phyloP scores from a whole-genome alignment of 2,888 invertebrate species.

The Tortricodes alternella region DNA sequence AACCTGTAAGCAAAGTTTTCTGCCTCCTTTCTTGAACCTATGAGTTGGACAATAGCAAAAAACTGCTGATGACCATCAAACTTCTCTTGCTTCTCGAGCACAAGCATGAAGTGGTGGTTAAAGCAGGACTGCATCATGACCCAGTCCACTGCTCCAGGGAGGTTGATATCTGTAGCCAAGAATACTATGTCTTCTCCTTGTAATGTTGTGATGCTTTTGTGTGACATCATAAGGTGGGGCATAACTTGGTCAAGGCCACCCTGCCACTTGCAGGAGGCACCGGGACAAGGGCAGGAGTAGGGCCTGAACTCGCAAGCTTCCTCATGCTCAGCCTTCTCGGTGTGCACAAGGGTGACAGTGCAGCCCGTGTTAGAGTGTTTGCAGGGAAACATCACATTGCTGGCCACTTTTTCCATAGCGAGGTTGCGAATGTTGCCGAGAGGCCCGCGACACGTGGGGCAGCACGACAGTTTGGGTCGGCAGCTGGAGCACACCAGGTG shows the following conservation, averaged over 20 bases:
- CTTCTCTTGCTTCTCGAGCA: constrained; percentile 99
- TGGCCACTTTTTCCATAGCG: constrained; percentile 99
- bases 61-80: constrained; percentile 98
- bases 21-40: constrained; percentile 99
- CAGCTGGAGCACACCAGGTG: constrained; percentile 99
- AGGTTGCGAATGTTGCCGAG: constrained; percentile 98
- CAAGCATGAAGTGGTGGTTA: constrained; percentile 99
- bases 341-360: constrained; percentile 94
- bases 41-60: constrained; percentile 99
- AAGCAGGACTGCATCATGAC: constrained; percentile 99
- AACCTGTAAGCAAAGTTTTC: constrained; percentile 99
- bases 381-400: constrained; percentile 99
- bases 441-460: constrained; percentile 99
- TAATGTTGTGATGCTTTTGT: constrained; percentile 98
- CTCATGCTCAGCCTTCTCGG: constrained; percentile 99
- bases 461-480: constrained; percentile 97
- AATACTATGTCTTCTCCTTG: constrained; percentile 99
- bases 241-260: constrained; percentile 99
- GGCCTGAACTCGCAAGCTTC: constrained; percentile 99
- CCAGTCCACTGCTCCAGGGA: constrained; percentile 99
- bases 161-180: constrained; percentile 99
- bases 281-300: constrained; percentile 99
- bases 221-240: constrained; percentile 98
- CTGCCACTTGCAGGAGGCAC: constrained; percentile 99
- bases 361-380: constrained; percentile 99